phyloP scores from a whole-genome alignment of 1,140 invertebrate species.

The Pseudomyrmex flavicornis region DNA sequence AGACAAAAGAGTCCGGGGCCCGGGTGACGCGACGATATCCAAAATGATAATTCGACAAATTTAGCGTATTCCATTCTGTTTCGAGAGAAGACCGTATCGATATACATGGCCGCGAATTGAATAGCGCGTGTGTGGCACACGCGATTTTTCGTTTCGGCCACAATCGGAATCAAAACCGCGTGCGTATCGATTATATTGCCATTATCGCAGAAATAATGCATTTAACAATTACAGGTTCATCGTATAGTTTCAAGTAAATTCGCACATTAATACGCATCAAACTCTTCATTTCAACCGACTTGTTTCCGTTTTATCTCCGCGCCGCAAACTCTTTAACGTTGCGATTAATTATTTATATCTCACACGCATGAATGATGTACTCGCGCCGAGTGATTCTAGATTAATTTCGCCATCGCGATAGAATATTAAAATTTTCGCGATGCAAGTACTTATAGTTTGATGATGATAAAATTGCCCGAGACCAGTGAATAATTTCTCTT shows the following conservation, averaged over 20 bases:
- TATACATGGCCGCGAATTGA: constrained; percentile 13
- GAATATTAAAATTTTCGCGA: constrained; percentile 12
- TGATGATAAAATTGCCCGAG: constrained; percentile 29
- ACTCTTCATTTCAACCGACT: constrained; percentile 1
- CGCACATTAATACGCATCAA: neutral
- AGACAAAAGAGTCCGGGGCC: constrained; percentile 51
- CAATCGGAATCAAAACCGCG: neutral
- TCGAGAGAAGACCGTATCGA: neutral
- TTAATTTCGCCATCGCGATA: constrained; percentile 13
- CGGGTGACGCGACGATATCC: constrained; percentile 26
- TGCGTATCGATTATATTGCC: neutral
- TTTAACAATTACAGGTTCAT: neutral
- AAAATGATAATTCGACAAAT: constrained; percentile 51
- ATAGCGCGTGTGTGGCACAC: neutral
- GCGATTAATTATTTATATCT: neutral
- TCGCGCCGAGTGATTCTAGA: neutral
- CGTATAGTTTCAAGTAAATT: neutral
- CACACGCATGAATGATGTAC: neutral
- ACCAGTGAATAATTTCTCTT: constrained; percentile 25
- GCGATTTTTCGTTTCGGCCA: constrained; percentile 22
- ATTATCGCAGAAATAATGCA: constrained; percentile 6
- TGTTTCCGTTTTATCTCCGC: neutral
- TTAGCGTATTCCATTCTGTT: constrained; percentile 34
- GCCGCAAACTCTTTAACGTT: neutral
- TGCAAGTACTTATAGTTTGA: neutral